Evolutionary conservation across 2,888 invertebrate genomes (phyloP).

Genomic region (Yponomeuta sedellus): DNA sequence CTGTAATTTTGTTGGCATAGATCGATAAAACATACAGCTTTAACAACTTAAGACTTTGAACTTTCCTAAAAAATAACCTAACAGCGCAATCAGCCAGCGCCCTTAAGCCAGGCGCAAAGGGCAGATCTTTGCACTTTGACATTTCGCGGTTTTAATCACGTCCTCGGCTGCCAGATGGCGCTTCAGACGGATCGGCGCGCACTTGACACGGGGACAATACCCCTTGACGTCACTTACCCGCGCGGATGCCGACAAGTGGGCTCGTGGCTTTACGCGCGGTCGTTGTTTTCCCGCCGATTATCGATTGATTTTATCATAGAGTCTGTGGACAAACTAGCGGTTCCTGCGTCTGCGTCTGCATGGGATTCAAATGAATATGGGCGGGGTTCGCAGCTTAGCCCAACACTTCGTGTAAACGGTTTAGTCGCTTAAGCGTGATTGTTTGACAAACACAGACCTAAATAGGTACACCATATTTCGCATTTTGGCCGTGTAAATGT

Average conservation of each 20-base stretch:
- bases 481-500: too few relatives aligned
- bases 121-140: slow-evolving; percentile 75
- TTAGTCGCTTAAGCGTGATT: too few relatives aligned
- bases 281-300: slow-evolving; percentile 10
- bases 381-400: too few relatives aligned
- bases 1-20: too few relatives aligned
- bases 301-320: not conserved
- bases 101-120: slow-evolving; percentile 36
- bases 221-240: slow-evolving; percentile 55
- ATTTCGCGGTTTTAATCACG: slow-evolving; percentile 74
- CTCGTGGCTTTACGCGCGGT: slow-evolving; percentile 22
- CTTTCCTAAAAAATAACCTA: not conserved
- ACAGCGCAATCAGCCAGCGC: not conserved
- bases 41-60: too few relatives aligned
- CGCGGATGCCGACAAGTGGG: slow-evolving; percentile 37
- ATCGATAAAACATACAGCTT: too few relatives aligned
- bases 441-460: too few relatives aligned
- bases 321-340: too few relatives aligned
- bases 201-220: slow-evolving; percentile 61
- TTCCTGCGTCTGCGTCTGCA: too few relatives aligned
- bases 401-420: too few relatives aligned
- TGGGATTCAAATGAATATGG: too few relatives aligned
- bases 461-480: too few relatives aligned
- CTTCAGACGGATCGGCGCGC: slow-evolving; percentile 47
- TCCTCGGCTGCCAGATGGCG: slow-evolving; percentile 53